Conservation (phyloP, 2,113 vertebrate species). For the Rallus limicola region DNA sequence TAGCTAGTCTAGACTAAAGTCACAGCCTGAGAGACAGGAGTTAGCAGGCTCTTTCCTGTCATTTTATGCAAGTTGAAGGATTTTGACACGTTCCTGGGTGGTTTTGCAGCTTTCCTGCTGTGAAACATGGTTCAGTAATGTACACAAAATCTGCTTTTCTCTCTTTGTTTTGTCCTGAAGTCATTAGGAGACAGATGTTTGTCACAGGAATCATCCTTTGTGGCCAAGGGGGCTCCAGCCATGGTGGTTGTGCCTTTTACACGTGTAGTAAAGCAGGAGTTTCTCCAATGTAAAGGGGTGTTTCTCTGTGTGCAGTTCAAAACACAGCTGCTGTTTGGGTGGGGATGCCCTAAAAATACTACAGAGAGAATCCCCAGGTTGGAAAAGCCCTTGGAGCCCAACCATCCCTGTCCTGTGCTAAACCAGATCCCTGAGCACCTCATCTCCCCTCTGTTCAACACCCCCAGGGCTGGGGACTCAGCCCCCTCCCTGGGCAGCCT, state of each 20-base stretch:
- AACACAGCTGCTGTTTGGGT: neutral
- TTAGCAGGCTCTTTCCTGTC: neutral
- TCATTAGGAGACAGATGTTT: neutral
- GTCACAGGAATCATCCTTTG: too few species aligned
- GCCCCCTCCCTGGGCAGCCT: too few species aligned
- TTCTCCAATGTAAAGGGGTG: neutral
- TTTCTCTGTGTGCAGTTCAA: neutral
- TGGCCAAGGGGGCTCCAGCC: too few species aligned
- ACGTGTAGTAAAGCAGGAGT: neutral
- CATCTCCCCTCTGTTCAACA: too few species aligned
- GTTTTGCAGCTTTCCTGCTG: constrained; percentile 33
- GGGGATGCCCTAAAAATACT: neutral
- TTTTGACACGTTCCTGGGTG: constrained; percentile 38
- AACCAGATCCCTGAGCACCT: too few species aligned
- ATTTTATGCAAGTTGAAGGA: neutral
- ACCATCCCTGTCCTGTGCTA: too few species aligned
- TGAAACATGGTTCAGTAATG: constrained; percentile 24
- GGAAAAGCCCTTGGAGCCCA: too few species aligned
- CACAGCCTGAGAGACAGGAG: neutral
- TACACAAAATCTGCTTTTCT: constrained; percentile 24
- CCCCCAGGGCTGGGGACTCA: too few species aligned
- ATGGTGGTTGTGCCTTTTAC: neutral
- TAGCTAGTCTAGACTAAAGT: neutral
- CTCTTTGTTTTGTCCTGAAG: constrained; percentile 49
- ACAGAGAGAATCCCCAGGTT: neutral